Evolutionary conservation across 2,888 invertebrate genomes (phyloP).

Genomic region (Belgica antarctica): DNA sequence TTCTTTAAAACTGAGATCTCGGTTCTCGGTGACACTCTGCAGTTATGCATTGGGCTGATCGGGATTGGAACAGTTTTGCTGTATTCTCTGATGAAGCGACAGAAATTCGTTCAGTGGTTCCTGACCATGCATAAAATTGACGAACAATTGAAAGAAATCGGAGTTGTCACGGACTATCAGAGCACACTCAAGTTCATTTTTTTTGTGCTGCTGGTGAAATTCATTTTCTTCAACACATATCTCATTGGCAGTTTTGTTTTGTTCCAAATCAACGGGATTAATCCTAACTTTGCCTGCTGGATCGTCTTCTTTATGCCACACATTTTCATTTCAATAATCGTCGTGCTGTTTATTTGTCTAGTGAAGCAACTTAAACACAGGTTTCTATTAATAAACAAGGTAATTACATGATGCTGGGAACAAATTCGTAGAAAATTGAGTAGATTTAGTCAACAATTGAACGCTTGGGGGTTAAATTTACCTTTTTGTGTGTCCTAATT

Average conservation of each 20-base stretch:
- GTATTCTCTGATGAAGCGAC: slow-evolving; percentile 47
- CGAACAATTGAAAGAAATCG: slow-evolving; percentile 50
- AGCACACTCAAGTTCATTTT: slow-evolving; percentile 51
- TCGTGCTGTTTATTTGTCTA: slow-evolving; percentile 51
- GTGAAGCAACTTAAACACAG: slow-evolving; percentile 52
- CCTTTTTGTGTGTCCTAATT: too few relatives aligned
- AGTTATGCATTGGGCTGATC: slow-evolving; percentile 49
- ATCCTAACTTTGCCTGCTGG: slow-evolving; percentile 51
- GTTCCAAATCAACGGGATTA: slow-evolving; percentile 49
- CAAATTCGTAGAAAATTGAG: too few relatives aligned
- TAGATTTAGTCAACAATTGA: too few relatives aligned
- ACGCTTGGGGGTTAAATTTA: too few relatives aligned
- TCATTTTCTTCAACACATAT: slow-evolving; percentile 50
- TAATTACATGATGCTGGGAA: too few relatives aligned
- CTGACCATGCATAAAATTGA: slow-evolving; percentile 47
- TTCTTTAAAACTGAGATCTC: slow-evolving; percentile 54
- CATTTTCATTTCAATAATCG: slow-evolving; percentile 51
- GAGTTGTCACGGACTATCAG: slow-evolving; percentile 51
- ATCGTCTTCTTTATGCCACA: slow-evolving; percentile 52
- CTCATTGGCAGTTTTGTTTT: slow-evolving; percentile 51
- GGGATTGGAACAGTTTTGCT: slow-evolving; percentile 48
- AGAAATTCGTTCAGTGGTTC: slow-evolving; percentile 34
- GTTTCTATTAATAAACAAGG: slow-evolving; percentile 52
- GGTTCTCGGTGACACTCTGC: slow-evolving; percentile 51
- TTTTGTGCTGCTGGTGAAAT: slow-evolving; percentile 49